Conservation (phyloP, 2,113 vertebrate genomes). For the Columbina picui region DNA sequence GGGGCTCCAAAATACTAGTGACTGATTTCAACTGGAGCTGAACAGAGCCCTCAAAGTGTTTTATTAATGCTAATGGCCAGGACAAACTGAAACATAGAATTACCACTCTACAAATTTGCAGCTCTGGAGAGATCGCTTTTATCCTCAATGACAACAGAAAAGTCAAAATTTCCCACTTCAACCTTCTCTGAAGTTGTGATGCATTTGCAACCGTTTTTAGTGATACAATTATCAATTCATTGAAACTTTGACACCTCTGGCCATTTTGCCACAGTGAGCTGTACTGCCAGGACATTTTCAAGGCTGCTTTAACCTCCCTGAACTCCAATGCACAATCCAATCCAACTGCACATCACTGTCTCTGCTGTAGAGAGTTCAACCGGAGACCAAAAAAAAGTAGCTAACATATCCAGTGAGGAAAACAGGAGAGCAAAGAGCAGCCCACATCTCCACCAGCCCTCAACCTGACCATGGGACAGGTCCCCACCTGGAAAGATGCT, state of each 20-base stretch:
- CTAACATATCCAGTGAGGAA: neutral
- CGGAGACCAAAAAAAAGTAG: neutral
- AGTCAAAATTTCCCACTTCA: neutral
- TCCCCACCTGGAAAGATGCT: neutral
- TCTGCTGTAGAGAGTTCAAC: neutral
- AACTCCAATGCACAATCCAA: neutral
- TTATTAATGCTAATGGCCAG: neutral
- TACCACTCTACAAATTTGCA: accelerated
- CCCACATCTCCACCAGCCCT: neutral
- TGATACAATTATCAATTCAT: neutral
- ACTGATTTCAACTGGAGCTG: neutral
- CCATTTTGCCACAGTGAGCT: neutral
- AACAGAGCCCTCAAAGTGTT: neutral
- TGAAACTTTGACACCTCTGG: neutral
- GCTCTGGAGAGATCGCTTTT: neutral
- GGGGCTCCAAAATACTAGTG: accelerated
- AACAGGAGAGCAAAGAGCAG: neutral
- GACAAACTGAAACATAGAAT: neutral
- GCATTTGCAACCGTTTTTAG: neutral
- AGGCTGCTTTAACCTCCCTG: neutral
- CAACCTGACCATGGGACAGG: accelerated
- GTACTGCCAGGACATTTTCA: neutral
- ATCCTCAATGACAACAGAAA: neutral
- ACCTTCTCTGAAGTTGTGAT: neutral
- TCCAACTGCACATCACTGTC: neutral